Base-by-base conservation (phyloP, 2,888 invertebrate species). In the Cryptocheilus praepositus region DNA sequence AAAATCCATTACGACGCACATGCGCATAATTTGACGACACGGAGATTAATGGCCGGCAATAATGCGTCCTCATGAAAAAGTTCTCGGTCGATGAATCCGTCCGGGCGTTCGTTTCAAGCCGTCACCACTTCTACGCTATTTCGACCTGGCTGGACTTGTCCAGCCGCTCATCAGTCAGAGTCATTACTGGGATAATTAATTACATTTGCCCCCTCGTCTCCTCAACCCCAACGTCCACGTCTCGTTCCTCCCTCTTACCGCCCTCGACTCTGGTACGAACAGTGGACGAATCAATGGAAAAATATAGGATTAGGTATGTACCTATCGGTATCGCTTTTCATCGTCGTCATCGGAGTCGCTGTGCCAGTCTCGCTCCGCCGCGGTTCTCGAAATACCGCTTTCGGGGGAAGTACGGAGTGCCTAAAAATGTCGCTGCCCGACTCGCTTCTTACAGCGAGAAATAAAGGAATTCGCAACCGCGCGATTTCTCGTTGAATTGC, bases 151-250 rank as follows among this genome's bases (percentile, higher is more conserved):
- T 84, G 88, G 87, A 88, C 88, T 88, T 88, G 88, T 88, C 87
- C 88, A 85, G 86, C 85, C 87, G 88, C 91, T 91, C 91, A 91
- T 91, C 91, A 91, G 91, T 91, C 91, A 91, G 91, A 91, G 91
- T 91, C 91, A 91, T 91, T 91, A 91, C 89, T 83, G 90, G 91
- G 91, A 91, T 91, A 91, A 91, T 91, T 91, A 91, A 91, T 91
- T 92, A 91, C 91, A 91, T 91, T 91, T 91, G 90, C 90, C 90
- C 87, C 86, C 85, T 89, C 85, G 83, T 89, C 90, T 90, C 90
- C 89, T 90, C 90, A 89, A 89, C 89, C 74, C 71, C 77, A 67
- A 62, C 82, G 70, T 70, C 70, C 79, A 64, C 73, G 62, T 73
- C 79, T 74, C 79, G 71, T 73, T 76, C 74, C 79, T 74, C 68